phyloP scores from a whole-genome alignment of 1,140 invertebrate genomes.

The Phocides pigmalion region DNA sequence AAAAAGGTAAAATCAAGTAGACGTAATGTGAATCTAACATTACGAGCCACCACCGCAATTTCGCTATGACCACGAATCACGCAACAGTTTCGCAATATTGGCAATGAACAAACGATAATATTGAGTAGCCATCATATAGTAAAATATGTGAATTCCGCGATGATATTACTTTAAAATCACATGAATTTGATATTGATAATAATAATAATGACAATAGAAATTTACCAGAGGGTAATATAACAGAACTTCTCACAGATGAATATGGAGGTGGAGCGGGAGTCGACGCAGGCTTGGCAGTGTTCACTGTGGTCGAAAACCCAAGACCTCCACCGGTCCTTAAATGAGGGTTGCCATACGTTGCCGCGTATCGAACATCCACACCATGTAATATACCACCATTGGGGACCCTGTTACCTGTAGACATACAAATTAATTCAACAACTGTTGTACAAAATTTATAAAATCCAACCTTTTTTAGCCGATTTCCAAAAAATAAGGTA shows the following conservation, averaged over 20 bases:
- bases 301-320: slow-evolving; percentile 83
- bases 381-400: slow-evolving; percentile 78
- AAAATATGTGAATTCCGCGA: too few relatives aligned
- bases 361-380: slow-evolving; percentile 93
- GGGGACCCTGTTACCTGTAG: slow-evolving; percentile 53
- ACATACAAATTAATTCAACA: background rate
- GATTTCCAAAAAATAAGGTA: too few relatives aligned
- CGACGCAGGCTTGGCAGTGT: slow-evolving; percentile 90
- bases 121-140: too few relatives aligned
- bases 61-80: too few relatives aligned
- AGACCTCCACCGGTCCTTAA: slow-evolving; percentile 85
- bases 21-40: too few relatives aligned
- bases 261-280: slow-evolving; percentile 92
- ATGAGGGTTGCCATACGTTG: slow-evolving; percentile 95
- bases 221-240: slow-evolving; percentile 73
- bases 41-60: too few relatives aligned
- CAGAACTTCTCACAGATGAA: slow-evolving; percentile 80
- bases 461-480: background rate
- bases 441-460: too few relatives aligned
- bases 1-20: too few relatives aligned
- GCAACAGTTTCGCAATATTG: too few relatives aligned
- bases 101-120: too few relatives aligned
- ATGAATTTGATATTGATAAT: too few relatives aligned
- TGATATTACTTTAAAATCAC: too few relatives aligned
- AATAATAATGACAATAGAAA: background rate